Conservation (phyloP, 2,797 vertebrate species). For the Tauraco hartlaubi region DNA sequence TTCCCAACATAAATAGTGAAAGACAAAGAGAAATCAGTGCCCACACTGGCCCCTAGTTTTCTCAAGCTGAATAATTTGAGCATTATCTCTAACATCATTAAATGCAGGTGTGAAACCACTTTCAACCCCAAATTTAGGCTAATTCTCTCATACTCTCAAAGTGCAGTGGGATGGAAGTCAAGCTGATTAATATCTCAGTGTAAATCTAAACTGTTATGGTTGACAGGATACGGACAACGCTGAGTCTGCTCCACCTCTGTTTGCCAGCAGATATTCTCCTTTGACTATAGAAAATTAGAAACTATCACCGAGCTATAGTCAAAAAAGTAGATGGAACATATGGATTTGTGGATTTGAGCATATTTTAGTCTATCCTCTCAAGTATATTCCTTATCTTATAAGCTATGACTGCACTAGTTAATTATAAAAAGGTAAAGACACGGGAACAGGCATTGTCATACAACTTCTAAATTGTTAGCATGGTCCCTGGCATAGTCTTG, state of each 20-base stretch:
- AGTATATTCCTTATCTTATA: not conserved
- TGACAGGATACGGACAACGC: not conserved
- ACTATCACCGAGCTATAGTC: not conserved
- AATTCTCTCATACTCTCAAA: not conserved
- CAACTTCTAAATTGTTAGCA: not conserved
- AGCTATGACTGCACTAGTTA: not conserved
- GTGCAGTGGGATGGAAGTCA: not conserved
- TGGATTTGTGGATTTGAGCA: not conserved
- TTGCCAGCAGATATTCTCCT: not conserved
- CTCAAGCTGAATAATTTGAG: not conserved
- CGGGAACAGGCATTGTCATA: not conserved
- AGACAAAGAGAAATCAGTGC: not conserved
- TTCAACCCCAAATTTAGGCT: not conserved
- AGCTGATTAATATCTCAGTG: not conserved
- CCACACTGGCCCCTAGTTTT: not conserved
- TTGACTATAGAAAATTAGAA: not conserved
- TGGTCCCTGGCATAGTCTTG: not conserved
- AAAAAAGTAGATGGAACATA: not conserved
- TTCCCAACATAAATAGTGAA: not conserved
- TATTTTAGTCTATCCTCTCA: not conserved
- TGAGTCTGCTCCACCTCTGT: not conserved
- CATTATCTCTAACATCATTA: not conserved
- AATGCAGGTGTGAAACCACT: not conserved
- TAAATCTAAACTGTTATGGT: not conserved
- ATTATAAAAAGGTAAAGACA: not conserved